Conservation (phyloP, 2,113 vertebrate species). For the Gila orcuttii region DNA sequence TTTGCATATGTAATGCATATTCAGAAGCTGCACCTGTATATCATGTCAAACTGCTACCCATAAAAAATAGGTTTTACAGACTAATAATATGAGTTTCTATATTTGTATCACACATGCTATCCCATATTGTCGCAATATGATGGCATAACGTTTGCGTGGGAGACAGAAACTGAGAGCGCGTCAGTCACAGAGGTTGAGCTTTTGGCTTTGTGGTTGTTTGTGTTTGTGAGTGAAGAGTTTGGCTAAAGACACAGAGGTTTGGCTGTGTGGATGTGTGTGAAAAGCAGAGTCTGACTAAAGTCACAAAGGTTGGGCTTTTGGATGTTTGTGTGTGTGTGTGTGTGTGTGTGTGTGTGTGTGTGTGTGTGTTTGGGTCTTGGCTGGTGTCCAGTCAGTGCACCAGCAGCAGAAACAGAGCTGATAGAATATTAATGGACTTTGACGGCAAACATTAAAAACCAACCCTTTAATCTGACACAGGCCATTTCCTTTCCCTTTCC, state of each 20-base stretch:
- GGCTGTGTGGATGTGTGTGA: conserved; percentile 38
- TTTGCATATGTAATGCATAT: neutral
- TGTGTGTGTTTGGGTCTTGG: conserved; percentile 19
- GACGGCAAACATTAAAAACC: conserved; percentile 53
- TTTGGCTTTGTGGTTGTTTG: conserved; percentile 39
- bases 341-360: conserved; percentile 28
- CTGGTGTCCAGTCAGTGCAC: conserved; percentile 41
- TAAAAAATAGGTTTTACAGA: conserved; percentile 12
- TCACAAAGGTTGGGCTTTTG: conserved; percentile 44
- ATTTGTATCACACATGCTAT: neutral
- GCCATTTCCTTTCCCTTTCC: conserved; percentile 34
- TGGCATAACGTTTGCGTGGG: neutral
- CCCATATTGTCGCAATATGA: neutral
- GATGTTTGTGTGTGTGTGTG: conserved; percentile 28
- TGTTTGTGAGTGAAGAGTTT: conserved; percentile 34
- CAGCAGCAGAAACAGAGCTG: conserved; percentile 28
- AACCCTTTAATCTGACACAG: conserved; percentile 51
- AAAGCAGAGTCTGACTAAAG: conserved; percentile 23
- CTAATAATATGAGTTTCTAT: neutral
- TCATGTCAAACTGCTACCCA: neutral
- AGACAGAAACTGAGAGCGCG: neutral
- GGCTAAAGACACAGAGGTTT: conserved; percentile 31
- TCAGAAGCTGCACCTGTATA: conserved; percentile 8
- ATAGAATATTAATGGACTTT: conserved; percentile 55
- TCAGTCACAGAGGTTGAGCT: conserved; percentile 25